Base-by-base conservation (phyloP, 2,888 invertebrate species). In the Cyclophora albipunctata region DNA sequence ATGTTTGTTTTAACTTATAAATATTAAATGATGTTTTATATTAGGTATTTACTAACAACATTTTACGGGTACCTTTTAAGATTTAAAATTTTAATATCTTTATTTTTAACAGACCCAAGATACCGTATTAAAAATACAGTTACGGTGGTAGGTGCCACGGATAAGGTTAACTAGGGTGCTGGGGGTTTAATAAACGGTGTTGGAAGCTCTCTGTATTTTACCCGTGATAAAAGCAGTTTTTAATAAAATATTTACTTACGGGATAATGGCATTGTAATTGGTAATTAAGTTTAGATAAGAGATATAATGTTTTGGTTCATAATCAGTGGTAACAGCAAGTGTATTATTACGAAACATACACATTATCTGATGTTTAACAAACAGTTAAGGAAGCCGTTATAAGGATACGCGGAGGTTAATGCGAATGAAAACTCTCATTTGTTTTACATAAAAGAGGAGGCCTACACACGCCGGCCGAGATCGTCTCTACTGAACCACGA, bases 21-120 rank as follows among this genome's bases (percentile, higher is more conserved):
- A 74, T 68, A 70, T 59, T 61, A 64, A 73, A 69, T 65, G 67
- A 69, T 64, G 56, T 69, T 71, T 75, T 76, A 20, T 76, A 74
- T 68, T 73, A 64, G 54, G 50, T 64, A 59, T 55, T 57, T 64
- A 47, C 45, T 46, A 50, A 50, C 53, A 62, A 62, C 59, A 66
- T 63, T 66, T 62, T 63, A 63, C 68, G 65, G 69, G 61, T 67
- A 69, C 66, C 57, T 62, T 59, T 49, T 34, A 47, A 48, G 51
- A 54, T 51, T 50, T 45, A 44, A 50, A 52, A 55, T 52, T 51
- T 55, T 53, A 54, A 52, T 50, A 59, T 45, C 55, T 51, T 56
- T 51, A 49, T 52, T 55, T 57, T 49, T 61, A 54, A 48, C 37
- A 42, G 49, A 44, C 49, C 49, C 44, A 40, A 47, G 20, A 20